Conservation (phyloP, 2,888 invertebrate species). For the Merodon equestris region DNA sequence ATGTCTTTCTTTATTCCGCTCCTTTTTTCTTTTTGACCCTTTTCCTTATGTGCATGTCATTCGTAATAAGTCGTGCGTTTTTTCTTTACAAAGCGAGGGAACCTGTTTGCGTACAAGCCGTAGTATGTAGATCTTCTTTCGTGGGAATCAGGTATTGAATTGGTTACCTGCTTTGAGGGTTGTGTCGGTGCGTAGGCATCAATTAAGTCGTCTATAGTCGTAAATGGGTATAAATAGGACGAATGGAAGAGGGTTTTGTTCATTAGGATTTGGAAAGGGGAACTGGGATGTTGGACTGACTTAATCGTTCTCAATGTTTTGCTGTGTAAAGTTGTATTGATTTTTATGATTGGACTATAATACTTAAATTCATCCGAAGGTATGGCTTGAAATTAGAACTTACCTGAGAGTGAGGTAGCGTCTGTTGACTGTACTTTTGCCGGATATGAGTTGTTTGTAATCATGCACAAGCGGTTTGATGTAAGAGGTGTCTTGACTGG, state of each 20-base stretch:
- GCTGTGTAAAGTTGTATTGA: neutral
- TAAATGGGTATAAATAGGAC: conserved; percentile 13
- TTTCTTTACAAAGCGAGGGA: conserved; percentile 15
- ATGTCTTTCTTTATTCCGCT: conserved; percentile 2
- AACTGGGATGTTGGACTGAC: conserved; percentile 27
- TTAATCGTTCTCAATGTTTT: neutral
- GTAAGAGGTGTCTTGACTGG: no score
- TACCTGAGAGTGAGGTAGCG: neutral
- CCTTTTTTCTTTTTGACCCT: conserved; percentile 30
- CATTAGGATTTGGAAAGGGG: conserved; percentile 26
- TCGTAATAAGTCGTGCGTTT: conserved; percentile 21
- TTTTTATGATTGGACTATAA: neutral
- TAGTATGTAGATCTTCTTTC: conserved; percentile 3
- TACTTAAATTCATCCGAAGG: conserved; percentile 6
- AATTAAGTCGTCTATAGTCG: conserved; percentile 7
- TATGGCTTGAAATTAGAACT: neutral
- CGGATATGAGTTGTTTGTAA: neutral
- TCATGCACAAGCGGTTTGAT: no score
- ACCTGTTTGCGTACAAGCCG: conserved; percentile 45
- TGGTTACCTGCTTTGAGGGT: neutral
- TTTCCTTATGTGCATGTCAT: conserved; percentile 26
- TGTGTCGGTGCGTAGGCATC: conserved; percentile 14
- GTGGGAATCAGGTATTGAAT: neutral
- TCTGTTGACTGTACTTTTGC: neutral
- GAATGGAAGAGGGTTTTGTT: neutral